Conservation (phyloP, 2,888 invertebrate genomes). For the Synanthedon formicaeformis region DNA sequence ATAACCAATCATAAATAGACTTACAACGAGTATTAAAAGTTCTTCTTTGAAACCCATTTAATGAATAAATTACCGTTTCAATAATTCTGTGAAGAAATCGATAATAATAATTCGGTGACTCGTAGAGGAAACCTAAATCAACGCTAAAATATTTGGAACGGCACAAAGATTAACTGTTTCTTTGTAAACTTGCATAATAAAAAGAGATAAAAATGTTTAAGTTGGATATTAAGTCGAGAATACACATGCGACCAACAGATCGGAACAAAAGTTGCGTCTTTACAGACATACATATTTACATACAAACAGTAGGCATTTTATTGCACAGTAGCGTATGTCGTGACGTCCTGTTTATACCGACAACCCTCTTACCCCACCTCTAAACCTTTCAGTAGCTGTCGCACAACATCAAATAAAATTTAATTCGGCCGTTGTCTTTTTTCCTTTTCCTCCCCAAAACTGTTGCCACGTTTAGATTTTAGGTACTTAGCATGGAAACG, state of each 20-base stretch:
- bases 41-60: too few species aligned
- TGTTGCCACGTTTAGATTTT: background rate
- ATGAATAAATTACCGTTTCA: too few species aligned
- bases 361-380: conserved; percentile 19
- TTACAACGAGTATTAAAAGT: too few species aligned
- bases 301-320: conserved; percentile 18
- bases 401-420: conserved; percentile 51
- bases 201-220: conserved; percentile 9
- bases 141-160: background rate
- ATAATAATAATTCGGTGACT: too few species aligned
- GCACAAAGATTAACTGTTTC: background rate
- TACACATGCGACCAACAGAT: conserved; percentile 50
- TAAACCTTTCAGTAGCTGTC: conserved; percentile 39
- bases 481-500: background rate
- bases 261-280: conserved; percentile 32
- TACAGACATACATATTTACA: background rate
- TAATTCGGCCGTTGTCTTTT: conserved; percentile 53
- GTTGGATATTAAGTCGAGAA: conserved; percentile 34
- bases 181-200: background rate
- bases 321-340: conserved; percentile 31
- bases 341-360: conserved; percentile 52
- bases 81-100: too few species aligned
- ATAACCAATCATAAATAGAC: too few species aligned
- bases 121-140: too few species aligned
- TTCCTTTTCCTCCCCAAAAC: conserved; percentile 9